Percentiles rank a stretch among this genome's conserved stretches.
These are phyloP conservation scores for Pteromalus puparum DNA, from an alignment of 1,140 invertebrate species.

Conservation along the genomic window DNA sequence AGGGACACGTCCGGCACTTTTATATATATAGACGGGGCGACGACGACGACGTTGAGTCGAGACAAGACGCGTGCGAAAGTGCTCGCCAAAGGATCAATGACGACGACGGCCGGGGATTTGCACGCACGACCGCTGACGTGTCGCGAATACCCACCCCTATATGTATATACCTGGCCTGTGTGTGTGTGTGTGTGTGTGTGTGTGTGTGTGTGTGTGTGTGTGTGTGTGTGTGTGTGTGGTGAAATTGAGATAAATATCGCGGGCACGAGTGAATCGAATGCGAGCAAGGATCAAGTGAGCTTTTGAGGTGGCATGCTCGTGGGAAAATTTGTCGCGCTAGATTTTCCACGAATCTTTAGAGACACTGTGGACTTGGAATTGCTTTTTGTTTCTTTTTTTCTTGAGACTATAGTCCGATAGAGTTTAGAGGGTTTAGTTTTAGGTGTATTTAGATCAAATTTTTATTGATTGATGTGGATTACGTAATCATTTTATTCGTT, in stretches of 20 bases:
- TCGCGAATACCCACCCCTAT: neutral
- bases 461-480: too few relatives aligned
- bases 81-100: constrained; percentile 32
- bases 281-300: constrained; percentile 17
- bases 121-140: constrained; percentile 23
- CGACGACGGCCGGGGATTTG: constrained; percentile 13
- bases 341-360: neutral
- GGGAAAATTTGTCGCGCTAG: constrained; percentile 5
- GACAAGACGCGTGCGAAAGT: constrained; percentile 13
- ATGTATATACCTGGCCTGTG: neutral
- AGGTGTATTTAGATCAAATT: too few relatives aligned
- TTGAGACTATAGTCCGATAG: neutral
- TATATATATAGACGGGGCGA: neutral
- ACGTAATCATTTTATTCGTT: too few relatives aligned
- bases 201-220: neutral
- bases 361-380: neutral
- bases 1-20: neutral
- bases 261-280: constrained; percentile 11
- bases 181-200: too few relatives aligned
- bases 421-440: too few relatives aligned
- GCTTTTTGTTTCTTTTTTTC: neutral
- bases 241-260: constrained; percentile 37
- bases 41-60: neutral
- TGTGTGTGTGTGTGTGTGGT: neutral
- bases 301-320: constrained; percentile 13